A percentile compares a stretch with the other conserved stretches of the same genome.
Evolutionary conservation across 2,113 vertebrate genomes (phyloP).

Genomic region (Centropus unirufus): DNA sequence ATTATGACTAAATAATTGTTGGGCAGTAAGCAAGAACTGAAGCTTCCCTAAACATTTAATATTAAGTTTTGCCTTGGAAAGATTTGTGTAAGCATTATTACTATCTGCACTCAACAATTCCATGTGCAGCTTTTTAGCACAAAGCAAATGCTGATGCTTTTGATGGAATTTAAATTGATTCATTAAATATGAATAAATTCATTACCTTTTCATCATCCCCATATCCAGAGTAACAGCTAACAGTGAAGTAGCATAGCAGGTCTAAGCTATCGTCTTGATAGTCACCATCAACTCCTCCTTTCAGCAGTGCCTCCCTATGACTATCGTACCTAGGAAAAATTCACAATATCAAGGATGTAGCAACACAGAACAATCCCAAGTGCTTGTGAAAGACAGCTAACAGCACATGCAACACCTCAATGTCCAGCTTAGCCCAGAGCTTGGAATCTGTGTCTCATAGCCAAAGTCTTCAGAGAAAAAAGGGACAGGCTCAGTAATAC

Average conservation of each 20-base stretch:
- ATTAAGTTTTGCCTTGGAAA: neutral
- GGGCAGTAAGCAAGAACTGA: neutral
- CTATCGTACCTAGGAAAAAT: conserved; percentile 90
- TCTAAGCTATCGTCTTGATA: conserved; percentile 93
- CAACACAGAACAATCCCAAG: neutral
- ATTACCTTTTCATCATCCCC: conserved; percentile 91
- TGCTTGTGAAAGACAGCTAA: neutral
- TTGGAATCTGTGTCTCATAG: neutral
- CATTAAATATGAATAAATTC: neutral
- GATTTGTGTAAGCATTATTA: neutral
- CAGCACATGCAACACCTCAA: neutral
- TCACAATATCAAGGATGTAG: neutral
- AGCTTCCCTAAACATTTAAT: neutral
- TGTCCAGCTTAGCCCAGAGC: neutral
- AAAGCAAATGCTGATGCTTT: neutral
- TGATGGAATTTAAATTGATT: neutral
- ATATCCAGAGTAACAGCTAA: conserved; percentile 92
- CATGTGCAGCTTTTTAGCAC: neutral
- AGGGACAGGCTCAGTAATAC: neutral
- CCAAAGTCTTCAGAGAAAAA: neutral
- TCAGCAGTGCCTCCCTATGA: conserved; percentile 92
- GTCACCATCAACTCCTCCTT: conserved; percentile 87
- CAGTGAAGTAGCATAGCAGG: conserved; percentile 91
- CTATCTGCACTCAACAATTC: neutral
- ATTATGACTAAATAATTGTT: neutral